Percentiles rank a stretch among this genome's conserved stretches.
Conservation (phyloP, 2,888 invertebrate species). For the Brenthis hecate region DNA sequence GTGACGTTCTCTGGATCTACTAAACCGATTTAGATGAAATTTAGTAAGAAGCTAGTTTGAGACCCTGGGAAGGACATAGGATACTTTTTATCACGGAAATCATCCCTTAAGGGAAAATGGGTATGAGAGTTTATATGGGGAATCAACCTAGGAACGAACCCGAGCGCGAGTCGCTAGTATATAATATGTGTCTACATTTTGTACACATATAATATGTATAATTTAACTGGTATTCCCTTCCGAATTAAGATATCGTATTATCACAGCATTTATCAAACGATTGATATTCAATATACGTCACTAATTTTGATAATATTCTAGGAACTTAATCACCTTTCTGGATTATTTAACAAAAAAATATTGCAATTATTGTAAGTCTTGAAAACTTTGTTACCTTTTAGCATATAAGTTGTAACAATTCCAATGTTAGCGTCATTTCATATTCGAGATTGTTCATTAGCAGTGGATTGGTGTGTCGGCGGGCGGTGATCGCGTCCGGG, state of each 20-base stretch:
- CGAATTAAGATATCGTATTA: constrained; percentile 3
- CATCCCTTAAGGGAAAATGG: no score
- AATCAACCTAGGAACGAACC: no score
- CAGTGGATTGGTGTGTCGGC: constrained; percentile 34
- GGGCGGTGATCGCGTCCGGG: constrained; percentile 45
- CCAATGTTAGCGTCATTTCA: constrained; percentile 43
- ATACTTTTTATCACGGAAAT: no score
- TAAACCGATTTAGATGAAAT: no score
- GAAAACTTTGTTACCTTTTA: no score
- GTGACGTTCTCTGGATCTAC: no score
- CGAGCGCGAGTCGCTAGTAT: no score
- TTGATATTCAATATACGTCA: constrained; percentile 21
- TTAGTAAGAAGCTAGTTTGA: no score
- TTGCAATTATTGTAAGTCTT: no score
- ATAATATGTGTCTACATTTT: no score
- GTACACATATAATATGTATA: neutral
- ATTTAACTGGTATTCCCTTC: neutral
- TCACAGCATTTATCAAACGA: constrained; percentile 15
- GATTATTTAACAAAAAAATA: neutral
- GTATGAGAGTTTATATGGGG: no score
- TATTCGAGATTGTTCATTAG: constrained; percentile 50
- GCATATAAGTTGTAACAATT: neutral
- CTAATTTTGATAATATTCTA: constrained; percentile 6
- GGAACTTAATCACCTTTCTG: neutral
- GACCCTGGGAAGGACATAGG: no score